Base-by-base conservation (phyloP, 2,113 vertebrate genomes). In the Dasypus novemcinctus region DNA sequence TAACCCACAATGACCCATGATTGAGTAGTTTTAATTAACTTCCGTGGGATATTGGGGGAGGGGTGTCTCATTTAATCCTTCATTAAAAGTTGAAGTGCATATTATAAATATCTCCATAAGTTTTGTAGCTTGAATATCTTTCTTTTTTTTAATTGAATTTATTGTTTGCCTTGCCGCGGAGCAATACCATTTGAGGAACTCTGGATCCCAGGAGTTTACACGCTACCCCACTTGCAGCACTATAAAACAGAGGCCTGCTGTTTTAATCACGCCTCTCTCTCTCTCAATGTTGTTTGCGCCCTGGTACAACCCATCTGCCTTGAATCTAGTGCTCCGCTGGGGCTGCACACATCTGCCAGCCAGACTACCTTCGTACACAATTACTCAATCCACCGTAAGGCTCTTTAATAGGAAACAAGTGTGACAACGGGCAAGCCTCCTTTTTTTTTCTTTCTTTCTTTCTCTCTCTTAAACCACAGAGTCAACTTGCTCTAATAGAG, bases 371-470 rank as follows among this genome's bases (percentile, higher is more conserved):
- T 98, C 97, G 46, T 98, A 98, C 98, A 98, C 98, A 98, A 98
- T 98, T 98, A 98, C 98, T 98, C 98, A 98, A 98, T 98, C 98
- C 98, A 98, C 98, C 93, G 97, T 98, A 98, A 98, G 98, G 97
- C 97, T 98, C 97, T 98, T 98, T 98, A 99, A 99, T 99, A 98
- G 97, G 98, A 99, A 99, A 98, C 98, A 98, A 99, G 98, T 98
- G 98, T 98, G 98, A 98, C 98, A 98, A 98, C 96, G 95, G 95
- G 98, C 98, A 97, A 98, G 95, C 97, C 88, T 97, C 94, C 95
- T 41, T 29, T 72, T 96, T 95, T 91, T 93, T 95, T 21, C 0
- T 85, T 90, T 95, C 59, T 84, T 23, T 33, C 13, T 76, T 81
- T 78, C 87, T 92, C 96, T 61, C 89, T 95, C 96, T 97, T 93